A percentile compares a stretch with the other conserved stretches of the same genome.
These are phyloP conservation scores for Meloidogyne floridensis DNA, from an alignment of 1,140 invertebrate genomes.

Conservation along the genomic window DNA sequence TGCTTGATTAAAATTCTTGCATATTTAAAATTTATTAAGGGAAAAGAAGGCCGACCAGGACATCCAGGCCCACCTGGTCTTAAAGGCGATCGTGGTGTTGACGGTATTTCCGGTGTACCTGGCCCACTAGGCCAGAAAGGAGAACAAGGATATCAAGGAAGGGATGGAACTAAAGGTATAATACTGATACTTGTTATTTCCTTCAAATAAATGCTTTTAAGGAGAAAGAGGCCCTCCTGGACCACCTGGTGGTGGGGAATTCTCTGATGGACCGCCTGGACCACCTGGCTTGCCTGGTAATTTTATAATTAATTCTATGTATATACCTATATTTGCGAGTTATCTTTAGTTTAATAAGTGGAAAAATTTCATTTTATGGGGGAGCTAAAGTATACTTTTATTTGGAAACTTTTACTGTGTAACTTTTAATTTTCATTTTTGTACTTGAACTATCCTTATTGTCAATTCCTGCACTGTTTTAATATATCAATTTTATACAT, in stretches of 20 bases:
- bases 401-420: no score
- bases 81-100: conserved; percentile 63
- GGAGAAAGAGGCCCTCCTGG: conserved; percentile 62
- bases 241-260: conserved; percentile 63
- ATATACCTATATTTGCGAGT: no score
- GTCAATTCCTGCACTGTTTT: no score
- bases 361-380: no score
- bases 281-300: conserved; percentile 59
- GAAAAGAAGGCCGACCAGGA: conserved; percentile 64
- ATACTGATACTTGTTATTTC: conserved; percentile 25
- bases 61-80: conserved; percentile 60
- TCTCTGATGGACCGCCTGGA: conserved; percentile 64
- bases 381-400: no score
- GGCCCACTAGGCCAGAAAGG: conserved; percentile 61
- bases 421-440: no score
- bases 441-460: no score
- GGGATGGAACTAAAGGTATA: conserved; percentile 46
- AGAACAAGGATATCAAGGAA: conserved; percentile 57
- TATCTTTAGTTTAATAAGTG: no score
- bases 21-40: conserved; percentile 43
- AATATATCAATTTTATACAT: no score
- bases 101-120: conserved; percentile 61
- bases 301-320: background rate
- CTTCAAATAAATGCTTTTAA: conserved; percentile 35
- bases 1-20: background rate